Evolutionary conservation across 2,113 vertebrate genomes (phyloP), one percentile per base, ranked within the genome.

Genomic region (Phodopus roborovskii): DNA sequence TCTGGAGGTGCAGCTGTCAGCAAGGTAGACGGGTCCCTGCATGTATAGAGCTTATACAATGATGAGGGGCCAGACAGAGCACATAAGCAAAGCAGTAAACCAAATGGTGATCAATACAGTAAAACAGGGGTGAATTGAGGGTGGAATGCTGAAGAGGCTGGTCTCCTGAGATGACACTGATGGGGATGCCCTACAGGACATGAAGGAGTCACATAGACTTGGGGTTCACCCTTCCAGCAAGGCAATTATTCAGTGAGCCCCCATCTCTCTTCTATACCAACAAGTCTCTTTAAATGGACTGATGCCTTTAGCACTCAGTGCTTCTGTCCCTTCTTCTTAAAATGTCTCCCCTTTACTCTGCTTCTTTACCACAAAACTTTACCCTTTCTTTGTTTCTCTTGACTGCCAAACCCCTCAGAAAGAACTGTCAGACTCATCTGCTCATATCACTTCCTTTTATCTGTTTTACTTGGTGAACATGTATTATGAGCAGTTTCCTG

Each of bases 261-360:
- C 42, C 58, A 30, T n/a, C 24, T 86, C 36, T 45, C 86, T 92
- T 75, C 78, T 71, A 73, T n/a, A 83, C 56, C 74, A 13, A n/a
- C 12, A 28, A 73, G 33, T 81, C 75, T 75, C 78, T 75, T 62
- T 78, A 30, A 30, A 45, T 8, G n/a, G 42, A 45, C 45, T 45
- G 1, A 74, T 73, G 33, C 62, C 36, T 28, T 58, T 8, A 0
- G 22, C 36, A 48, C 22, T 77, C 75, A 71, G 53, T 75, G 17
- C 12, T 26, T 50, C 83, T 70, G 58, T 66, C 73, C 58, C 42
- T 88, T 85, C 85, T 75, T 90, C 77, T 39, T 92, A 84, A 97
- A 90, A 83, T 45, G 68, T 36, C 15, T 82, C 50, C 78, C 58
- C 3, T 62, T 64, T 86, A 56, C 30, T 56, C 26, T 60, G 50